These are phyloP conservation scores for Prostheceraeus crozeri DNA, from an alignment of 2,888 invertebrate genomes.

Conservation along the genomic window DNA sequence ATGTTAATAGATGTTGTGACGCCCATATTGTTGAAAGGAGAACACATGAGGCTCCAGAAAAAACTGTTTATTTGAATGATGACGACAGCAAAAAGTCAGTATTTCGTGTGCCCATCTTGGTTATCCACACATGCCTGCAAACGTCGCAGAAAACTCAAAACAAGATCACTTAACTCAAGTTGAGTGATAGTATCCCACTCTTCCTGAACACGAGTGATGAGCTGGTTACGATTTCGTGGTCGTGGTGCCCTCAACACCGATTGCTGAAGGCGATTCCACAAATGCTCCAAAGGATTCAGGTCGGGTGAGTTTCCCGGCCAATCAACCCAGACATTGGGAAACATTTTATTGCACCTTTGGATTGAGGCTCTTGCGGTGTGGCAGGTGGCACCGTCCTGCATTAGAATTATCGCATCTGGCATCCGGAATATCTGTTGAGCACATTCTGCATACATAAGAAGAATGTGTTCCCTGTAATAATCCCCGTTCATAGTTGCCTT, in stretches of 20 bases:
- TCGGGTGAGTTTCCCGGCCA: constrained; percentile 24
- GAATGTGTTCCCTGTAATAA: background rate
- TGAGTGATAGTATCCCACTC: constrained; percentile 13
- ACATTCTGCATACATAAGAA: background rate
- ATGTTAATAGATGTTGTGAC: no score
- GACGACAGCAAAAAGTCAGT: no score
- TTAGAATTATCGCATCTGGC: background rate
- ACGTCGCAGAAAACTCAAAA: constrained; percentile 4
- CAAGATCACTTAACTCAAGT: constrained; percentile 4
- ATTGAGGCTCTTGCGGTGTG: background rate
- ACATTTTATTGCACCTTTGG: background rate
- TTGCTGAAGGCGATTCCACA: constrained; percentile 25
- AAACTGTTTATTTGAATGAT: no score
- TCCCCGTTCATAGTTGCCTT: background rate
- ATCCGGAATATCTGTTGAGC: background rate
- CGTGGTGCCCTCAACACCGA: constrained; percentile 9
- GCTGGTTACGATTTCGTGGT: constrained; percentile 6
- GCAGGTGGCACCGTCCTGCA: constrained; percentile 18
- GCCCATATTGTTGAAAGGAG: no score
- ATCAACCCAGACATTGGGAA: constrained; percentile 9
- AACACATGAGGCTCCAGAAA: no score
- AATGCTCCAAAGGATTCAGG: constrained; percentile 27
- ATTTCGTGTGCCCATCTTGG: constrained; percentile 10
- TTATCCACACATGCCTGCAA: constrained; percentile 10
- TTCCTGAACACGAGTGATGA: constrained; percentile 13